These are phyloP conservation scores for Casuarius casuarius DNA, from an alignment of 2,113 vertebrate species.

Conservation along the genomic window DNA sequence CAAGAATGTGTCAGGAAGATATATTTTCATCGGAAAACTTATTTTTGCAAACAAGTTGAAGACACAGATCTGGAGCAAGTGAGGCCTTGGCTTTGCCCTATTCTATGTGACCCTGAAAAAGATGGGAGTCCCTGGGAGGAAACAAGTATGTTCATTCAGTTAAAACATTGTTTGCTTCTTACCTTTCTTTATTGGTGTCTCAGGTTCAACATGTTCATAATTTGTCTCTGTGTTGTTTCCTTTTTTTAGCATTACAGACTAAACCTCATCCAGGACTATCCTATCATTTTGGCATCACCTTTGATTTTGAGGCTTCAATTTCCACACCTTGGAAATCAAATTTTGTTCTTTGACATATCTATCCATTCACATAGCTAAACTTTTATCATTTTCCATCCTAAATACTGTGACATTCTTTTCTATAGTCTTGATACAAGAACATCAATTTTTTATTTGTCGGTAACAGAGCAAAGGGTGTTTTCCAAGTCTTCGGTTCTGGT, in stretches of 20 bases:
- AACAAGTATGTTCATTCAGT: neutral
- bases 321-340: neutral
- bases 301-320: neutral
- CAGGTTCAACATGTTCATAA: neutral
- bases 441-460: neutral
- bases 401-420: neutral
- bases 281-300: neutral
- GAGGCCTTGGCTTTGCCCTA: neutral
- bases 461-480: neutral
- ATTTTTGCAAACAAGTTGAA: neutral
- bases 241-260: neutral
- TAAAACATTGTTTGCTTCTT: neutral
- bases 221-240: neutral
- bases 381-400: neutral
- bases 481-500: neutral
- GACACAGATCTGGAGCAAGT: neutral
- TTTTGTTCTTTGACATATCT: neutral
- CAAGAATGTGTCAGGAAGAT: neutral
- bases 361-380: neutral
- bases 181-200: neutral
- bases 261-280: neutral
- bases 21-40: neutral
- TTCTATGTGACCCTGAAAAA: neutral
- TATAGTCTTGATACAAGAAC: neutral
- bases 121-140: neutral